Evolutionary conservation across 2,888 invertebrate species (phyloP).

Genomic region (Diaperis boleti): DNA sequence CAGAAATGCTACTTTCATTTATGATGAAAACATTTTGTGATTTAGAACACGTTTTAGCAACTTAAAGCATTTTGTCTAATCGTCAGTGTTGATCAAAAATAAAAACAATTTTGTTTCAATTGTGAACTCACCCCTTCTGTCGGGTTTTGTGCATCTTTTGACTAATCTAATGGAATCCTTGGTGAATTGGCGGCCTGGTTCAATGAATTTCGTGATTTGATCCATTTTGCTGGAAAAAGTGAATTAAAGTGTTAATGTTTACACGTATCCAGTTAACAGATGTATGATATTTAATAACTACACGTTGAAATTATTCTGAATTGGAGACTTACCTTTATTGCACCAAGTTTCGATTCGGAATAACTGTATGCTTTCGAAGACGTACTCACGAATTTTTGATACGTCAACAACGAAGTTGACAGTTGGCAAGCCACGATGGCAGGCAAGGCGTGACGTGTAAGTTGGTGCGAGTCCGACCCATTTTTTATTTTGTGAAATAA

Average conservation of each 20-base stretch:
- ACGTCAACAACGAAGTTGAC: slow-evolving; percentile 24
- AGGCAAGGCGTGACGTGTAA: slow-evolving; percentile 23
- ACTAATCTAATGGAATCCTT: slow-evolving; percentile 99
- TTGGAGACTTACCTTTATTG: slow-evolving; percentile 31
- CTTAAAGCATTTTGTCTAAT: background rate
- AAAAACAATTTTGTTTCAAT: too few species aligned
- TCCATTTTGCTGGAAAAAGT: slow-evolving; percentile 78
- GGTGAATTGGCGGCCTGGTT: slow-evolving; percentile 96
- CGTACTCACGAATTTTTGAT: slow-evolving; percentile 9
- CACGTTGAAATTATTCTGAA: too few species aligned
- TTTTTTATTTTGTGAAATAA: too few species aligned
- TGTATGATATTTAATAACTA: too few species aligned
- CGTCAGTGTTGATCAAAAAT: background rate
- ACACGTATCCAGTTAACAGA: too few species aligned
- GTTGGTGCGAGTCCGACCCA: background rate
- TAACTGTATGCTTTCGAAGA: slow-evolving; percentile 24
- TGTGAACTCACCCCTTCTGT: slow-evolving; percentile 93
- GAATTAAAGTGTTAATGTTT: slow-evolving; percentile 5
- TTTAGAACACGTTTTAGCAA: background rate
- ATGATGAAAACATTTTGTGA: background rate
- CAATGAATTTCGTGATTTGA: slow-evolving; percentile 93
- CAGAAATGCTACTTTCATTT: slow-evolving; percentile 2
- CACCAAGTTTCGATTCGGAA: slow-evolving; percentile 23
- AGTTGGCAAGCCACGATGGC: slow-evolving; percentile 30
- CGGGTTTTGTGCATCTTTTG: slow-evolving; percentile 99